A percentile compares a stretch with the other conserved stretches of the same genome.
Evolutionary conservation across 1,140 invertebrate genomes (phyloP).

Genomic region (Geopemphigus sp.): DNA sequence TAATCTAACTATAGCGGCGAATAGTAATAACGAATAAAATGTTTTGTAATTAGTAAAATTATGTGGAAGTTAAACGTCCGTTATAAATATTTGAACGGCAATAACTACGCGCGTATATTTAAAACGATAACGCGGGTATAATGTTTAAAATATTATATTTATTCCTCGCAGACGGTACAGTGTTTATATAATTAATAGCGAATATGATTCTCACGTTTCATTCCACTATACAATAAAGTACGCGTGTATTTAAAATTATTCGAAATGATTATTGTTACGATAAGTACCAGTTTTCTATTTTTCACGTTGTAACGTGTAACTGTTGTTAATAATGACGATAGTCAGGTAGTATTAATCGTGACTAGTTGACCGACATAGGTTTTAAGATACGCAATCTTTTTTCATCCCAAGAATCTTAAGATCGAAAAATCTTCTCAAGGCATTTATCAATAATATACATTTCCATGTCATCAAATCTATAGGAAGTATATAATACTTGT

Average conservation of each 20-base stretch:
- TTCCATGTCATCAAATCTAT: background rate
- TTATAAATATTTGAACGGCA: background rate
- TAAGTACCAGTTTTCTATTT: constrained; percentile 1
- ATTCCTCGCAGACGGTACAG: background rate
- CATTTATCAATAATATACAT: background rate
- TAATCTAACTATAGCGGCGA: no score
- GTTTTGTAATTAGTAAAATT: no score
- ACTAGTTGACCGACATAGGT: background rate
- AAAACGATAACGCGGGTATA: background rate
- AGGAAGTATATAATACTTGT: background rate
- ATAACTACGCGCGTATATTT: background rate
- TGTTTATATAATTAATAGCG: background rate
- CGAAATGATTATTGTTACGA: constrained; percentile 2
- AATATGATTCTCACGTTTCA: background rate
- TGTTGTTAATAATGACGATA: background rate
- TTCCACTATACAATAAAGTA: background rate
- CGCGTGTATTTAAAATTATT: background rate
- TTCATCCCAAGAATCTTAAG: constrained; percentile 5
- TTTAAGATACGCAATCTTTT: constrained; percentile 26
- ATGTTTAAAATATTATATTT: no score
- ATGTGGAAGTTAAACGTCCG: background rate
- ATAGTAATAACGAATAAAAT: no score
- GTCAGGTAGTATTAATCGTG: constrained; percentile 5
- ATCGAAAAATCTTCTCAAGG: background rate
- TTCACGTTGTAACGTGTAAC: background rate